A percentile compares a stretch with the other conserved stretches of the same genome.
These are phyloP conservation scores for Galeruca laticollis DNA, from an alignment of 2,888 invertebrate species.

Conservation along the genomic window DNA sequence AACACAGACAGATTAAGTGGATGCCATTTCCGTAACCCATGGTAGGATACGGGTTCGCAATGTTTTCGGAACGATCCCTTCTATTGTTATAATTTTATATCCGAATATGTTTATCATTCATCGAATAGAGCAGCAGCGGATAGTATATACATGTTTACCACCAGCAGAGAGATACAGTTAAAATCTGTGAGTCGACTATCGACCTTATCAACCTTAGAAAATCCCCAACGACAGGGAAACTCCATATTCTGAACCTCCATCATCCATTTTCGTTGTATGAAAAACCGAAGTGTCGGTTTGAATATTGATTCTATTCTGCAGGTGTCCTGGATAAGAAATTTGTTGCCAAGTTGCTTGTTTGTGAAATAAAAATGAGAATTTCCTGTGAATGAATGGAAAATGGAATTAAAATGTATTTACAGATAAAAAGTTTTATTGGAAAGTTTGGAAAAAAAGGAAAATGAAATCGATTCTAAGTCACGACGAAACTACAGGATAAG, in stretches of 20 bases:
- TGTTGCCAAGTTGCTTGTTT: conserved; percentile 4
- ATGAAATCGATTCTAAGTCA: too few species aligned
- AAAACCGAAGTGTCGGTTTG: conserved; percentile 29
- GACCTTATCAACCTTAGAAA: conserved; percentile 25
- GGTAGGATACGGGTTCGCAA: neutral
- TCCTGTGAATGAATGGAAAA: neutral
- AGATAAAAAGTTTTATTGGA: too few species aligned
- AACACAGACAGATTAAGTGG: too few species aligned
- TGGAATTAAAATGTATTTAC: neutral
- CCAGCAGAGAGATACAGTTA: conserved; percentile 8
- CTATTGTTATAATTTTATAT: neutral
- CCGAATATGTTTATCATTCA: conserved; percentile 14
- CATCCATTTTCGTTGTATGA: conserved; percentile 25
- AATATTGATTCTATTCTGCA: conserved; percentile 33
- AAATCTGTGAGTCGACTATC: conserved; percentile 15
- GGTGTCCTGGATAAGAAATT: conserved; percentile 18
- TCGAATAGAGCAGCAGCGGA: neutral
- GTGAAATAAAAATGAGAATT: neutral
- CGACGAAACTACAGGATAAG: too few species aligned
- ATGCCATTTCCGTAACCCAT: too few species aligned
- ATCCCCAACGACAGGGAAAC: conserved; percentile 30
- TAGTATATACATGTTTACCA: conserved; percentile 16
- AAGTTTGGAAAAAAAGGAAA: too few species aligned
- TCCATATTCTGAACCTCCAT: conserved; percentile 27
- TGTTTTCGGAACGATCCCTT: neutral